Evolutionary conservation across 2,888 invertebrate genomes (phyloP).

Genomic region (Mythimna lalbum): DNA sequence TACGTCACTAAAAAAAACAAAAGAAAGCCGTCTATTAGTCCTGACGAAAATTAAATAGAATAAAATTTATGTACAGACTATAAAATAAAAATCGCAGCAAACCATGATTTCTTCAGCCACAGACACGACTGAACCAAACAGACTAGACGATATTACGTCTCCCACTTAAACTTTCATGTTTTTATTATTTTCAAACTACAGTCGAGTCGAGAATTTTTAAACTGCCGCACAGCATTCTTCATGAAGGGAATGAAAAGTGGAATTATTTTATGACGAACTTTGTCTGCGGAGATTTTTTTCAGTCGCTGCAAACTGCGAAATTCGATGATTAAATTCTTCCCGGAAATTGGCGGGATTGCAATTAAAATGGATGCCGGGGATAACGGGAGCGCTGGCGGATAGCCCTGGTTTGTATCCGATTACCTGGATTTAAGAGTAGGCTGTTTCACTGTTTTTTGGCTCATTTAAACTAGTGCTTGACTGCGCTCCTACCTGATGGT

Average conservation of each 20-base stretch:
- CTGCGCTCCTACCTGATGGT: no score
- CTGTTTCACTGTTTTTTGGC: no score
- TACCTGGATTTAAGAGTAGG: background rate
- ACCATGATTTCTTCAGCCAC: background rate
- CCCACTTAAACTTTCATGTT: slow-evolving; percentile 46
- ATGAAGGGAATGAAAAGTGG: slow-evolving; percentile 53
- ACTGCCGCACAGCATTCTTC: slow-evolving; percentile 45
- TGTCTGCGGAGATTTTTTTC: slow-evolving; percentile 49
- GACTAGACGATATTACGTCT: slow-evolving; percentile 10
- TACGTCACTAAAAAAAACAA: no score
- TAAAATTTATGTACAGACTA: background rate
- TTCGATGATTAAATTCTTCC: slow-evolving; percentile 61
- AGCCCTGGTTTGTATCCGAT: background rate
- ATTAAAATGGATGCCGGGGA: slow-evolving; percentile 36
- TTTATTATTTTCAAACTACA: slow-evolving; percentile 53
- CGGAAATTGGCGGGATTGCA: slow-evolving; percentile 44
- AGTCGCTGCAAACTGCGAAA: slow-evolving; percentile 42
- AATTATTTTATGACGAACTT: slow-evolving; percentile 62
- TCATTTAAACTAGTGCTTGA: no score
- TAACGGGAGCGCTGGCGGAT: background rate
- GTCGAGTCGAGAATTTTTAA: slow-evolving; percentile 47
- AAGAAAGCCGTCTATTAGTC: no score
- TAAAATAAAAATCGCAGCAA: background rate
- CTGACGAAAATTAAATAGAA: no score
- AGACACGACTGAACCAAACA: slow-evolving; percentile 7